Conservation (phyloP, 1,140 invertebrate genomes). For the Saxidomus purpurata region DNA sequence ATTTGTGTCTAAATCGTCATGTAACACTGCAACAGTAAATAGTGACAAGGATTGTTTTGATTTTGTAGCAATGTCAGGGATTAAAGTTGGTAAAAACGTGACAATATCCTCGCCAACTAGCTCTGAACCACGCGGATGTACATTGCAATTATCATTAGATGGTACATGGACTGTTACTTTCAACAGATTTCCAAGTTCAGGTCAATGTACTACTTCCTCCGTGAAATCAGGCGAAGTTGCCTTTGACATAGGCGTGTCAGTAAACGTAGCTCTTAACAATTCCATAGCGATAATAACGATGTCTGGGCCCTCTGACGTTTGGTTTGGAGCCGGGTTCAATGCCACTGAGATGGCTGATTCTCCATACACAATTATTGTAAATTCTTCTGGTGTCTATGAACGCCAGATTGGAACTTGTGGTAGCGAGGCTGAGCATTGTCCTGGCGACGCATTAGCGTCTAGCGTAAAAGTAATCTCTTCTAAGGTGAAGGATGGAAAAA, state of each 20-base stretch:
- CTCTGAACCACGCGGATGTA: conserved; percentile 49
- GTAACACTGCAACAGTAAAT: neutral
- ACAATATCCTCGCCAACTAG: conserved; percentile 17
- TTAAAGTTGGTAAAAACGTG: conserved; percentile 49
- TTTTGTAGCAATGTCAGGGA: conserved; percentile 34
- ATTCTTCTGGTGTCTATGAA: conserved; percentile 63
- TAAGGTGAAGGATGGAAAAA: conserved; percentile 15
- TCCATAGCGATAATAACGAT: conserved; percentile 49
- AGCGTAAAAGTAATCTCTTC: conserved; percentile 48
- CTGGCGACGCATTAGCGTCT: conserved; percentile 43
- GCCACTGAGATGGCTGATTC: conserved; percentile 65
- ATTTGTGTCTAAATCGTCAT: conserved; percentile 29
- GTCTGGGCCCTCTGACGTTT: conserved; percentile 55
- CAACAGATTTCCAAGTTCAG: conserved; percentile 55
- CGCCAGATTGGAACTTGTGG: conserved; percentile 68
- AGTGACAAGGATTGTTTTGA: conserved; percentile 47
- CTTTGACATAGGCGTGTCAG: conserved; percentile 28
- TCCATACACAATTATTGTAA: conserved; percentile 65
- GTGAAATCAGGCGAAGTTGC: neutral
- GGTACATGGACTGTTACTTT: conserved; percentile 45
- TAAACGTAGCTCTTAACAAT: conserved; percentile 1
- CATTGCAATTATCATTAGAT: conserved; percentile 1
- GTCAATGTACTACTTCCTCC: conserved; percentile 49
- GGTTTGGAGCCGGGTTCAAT: conserved; percentile 69
- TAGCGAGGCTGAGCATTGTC: conserved; percentile 70